phyloP scores from a whole-genome alignment of 2,113 vertebrate genomes.

The Phrynocephalus versicolor region DNA sequence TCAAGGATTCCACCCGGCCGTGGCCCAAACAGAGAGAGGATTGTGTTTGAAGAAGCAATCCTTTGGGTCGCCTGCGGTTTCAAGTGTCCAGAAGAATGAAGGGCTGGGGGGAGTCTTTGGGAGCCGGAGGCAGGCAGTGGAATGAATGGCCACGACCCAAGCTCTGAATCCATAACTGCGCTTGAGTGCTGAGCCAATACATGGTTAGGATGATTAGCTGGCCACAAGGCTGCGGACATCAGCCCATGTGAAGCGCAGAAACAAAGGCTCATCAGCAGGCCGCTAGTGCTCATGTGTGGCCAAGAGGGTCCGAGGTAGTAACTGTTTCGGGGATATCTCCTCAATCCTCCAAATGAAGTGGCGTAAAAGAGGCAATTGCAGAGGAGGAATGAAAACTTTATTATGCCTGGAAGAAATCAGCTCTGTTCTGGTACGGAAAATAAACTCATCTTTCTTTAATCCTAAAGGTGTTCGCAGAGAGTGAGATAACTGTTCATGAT shows the following conservation, averaged over 20 bases:
- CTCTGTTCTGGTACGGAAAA: neutral
- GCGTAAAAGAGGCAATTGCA: too few species aligned
- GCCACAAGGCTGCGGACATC: neutral
- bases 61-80: neutral
- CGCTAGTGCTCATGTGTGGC: neutral
- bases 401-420: too few species aligned
- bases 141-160: neutral
- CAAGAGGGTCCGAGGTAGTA: neutral
- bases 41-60: neutral
- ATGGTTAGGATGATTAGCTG: neutral
- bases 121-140: neutral
- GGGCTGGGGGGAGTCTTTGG: neutral
- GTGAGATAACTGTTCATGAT: neutral
- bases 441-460: neutral
- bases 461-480: neutral
- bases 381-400: too few species aligned
- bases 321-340: neutral
- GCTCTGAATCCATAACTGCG: neutral
- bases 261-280: too few species aligned
- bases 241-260: too few species aligned
- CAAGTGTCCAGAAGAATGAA: neutral
- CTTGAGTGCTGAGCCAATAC: neutral
- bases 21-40: neutral
- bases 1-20: conserved; percentile 1
- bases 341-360: too few species aligned